These are phyloP conservation scores for Burhinus oedicnemus DNA, from an alignment of 2,113 vertebrate species.

Conservation along the genomic window DNA sequence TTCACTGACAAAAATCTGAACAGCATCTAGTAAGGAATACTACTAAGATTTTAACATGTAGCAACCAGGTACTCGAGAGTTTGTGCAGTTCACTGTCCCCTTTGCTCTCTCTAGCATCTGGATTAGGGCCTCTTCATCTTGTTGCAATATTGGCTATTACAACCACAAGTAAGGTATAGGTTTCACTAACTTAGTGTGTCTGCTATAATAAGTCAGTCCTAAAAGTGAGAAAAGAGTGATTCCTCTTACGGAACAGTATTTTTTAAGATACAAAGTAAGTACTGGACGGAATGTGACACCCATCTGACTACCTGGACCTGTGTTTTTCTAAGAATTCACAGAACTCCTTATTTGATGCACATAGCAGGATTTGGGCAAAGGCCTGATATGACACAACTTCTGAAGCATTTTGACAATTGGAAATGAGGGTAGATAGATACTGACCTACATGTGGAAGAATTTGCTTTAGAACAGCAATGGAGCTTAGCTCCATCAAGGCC, in stretches of 20 bases:
- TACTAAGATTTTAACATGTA: background rate
- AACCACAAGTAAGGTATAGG: background rate
- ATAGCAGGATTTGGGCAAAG: background rate
- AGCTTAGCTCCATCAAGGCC: constrained; percentile 96
- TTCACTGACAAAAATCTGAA: background rate
- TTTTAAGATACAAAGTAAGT: background rate
- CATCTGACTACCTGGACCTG: background rate
- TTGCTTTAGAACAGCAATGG: constrained; percentile 97
- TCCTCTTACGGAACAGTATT: background rate
- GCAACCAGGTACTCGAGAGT: background rate
- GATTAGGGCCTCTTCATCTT: background rate
- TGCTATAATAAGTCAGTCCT: background rate
- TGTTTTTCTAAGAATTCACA: background rate
- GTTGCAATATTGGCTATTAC: background rate
- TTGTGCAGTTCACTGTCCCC: background rate
- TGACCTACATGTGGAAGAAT: constrained; percentile 93
- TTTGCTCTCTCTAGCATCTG: background rate
- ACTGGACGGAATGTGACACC: background rate
- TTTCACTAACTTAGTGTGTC: background rate
- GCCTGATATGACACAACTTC: background rate
- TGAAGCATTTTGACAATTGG: background rate
- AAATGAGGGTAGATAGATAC: constrained; percentile 17
- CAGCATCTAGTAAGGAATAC: background rate
- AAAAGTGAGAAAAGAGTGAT: background rate
- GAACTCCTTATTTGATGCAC: background rate